Evolutionary conservation across 2,113 vertebrate genomes (phyloP), one percentile per base, ranked within the genome.

Genomic region (Hymenochirus boettgeri): DNA sequence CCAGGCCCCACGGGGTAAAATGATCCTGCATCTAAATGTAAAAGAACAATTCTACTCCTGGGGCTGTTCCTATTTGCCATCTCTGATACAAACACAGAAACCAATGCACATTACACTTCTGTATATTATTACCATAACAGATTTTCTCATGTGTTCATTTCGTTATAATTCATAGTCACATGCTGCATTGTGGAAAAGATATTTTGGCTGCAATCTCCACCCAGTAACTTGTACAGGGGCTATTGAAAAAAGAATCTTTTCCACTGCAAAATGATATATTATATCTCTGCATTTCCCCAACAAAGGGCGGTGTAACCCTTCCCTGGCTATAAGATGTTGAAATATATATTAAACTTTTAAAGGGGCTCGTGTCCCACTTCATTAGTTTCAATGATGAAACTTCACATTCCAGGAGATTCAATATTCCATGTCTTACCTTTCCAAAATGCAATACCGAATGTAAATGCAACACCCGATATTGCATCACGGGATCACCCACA

Each of bases 81-180:
- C 45, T 57, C 63, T 31, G 31, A 57, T 66, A 66, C 63, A 66
- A 66, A 58, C 58, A 31, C 45, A 58, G 55, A 58, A 37, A 66
- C 58, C 50, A 66, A 66, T 58, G 63, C 63, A 55, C 57, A 57
- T 35, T 65, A 65, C 54, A 65, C 63, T 56, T 50, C 46, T 29
- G 55, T 66, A 66, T 58, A 66, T 58, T 66, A 58, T 66, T 57
- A 58, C 63, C 63, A 58, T 66, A 66, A 58, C 54, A 66, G 54
- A 66, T 58, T 66, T 65, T 66, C 54, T 58, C 63, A 58, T 58
- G 63, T 66, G 63, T 58, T 57, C 46, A 45, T 55, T 58, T 57
- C 57, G 63, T 66, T 58, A 66, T 66, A 66, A 58, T 57, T 66
- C 54, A 66, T 66, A 5, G 63, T 39, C 55, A 58, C 62, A 57